Evolutionary conservation across 2,888 invertebrate species (phyloP), one percentile per base, ranked within the genome.

Genomic region (Trissonchulus latispiculum): DNA sequence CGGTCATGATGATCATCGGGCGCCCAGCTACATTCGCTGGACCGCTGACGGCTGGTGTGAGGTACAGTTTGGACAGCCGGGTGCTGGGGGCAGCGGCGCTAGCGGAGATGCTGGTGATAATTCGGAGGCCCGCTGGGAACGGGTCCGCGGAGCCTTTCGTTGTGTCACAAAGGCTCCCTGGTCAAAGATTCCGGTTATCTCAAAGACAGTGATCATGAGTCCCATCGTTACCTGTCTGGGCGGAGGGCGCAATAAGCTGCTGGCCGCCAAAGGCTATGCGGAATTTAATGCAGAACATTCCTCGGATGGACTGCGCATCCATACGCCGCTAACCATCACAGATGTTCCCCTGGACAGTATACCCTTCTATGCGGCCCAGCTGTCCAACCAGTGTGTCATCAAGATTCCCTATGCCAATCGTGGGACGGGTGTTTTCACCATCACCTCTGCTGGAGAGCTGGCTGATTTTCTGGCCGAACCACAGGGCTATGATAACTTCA

Each of bases 201-300:
- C 36, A 3, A 70, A 70, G 29, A 70, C 70, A 8, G 8, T 70
- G 2, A 36, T 70, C 3, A 23, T 70, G 28, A 70, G 36, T 28
- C 70, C 70, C 2, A 36, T 70, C 23, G 48, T 70, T 23, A 36
- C 70, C 29, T 70, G 70, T 28, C 36, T 70, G 29, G 70, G 35
- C 2, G 70, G 70, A 3, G 70, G 70, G 2, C 70, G 70, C 2
- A 70, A 70, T 70, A 70, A 70, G 48, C 48, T 70, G 48, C 29
- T 70, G 70, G 70, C 70, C n/a, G 36, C 70, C n/a, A 36, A 70
- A 36, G 70, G 35, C 28, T 70, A 70, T 31, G 48, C 15, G 3
- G 8, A 33, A 28, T 70, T 70, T 36, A 70, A 70, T 32, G 48
- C 36, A 8, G 2, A 2, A 37, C 36, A 70, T 48, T 2, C 3